Conservation (phyloP, 2,888 invertebrate species). For the Crossocerus cetratus region DNA sequence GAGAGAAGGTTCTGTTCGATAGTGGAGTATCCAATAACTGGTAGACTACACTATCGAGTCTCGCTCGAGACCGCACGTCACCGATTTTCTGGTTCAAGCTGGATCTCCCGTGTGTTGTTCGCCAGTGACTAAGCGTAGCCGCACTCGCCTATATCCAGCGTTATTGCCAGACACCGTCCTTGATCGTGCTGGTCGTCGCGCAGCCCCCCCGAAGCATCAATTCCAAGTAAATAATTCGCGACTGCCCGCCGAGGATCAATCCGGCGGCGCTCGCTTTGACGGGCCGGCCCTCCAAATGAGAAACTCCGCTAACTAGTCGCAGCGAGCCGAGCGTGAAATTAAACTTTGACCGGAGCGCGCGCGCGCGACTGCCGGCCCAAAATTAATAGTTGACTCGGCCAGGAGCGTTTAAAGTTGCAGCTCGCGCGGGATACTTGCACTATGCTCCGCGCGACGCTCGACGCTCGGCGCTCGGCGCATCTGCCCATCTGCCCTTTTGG, state of each 20-base stretch:
- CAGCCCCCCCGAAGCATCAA: neutral
- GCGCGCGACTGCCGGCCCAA: no score
- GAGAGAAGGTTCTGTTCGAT: slow-evolving; percentile 31
- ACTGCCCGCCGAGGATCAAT: no score
- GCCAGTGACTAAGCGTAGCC: no score
- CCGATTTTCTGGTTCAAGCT: slow-evolving; percentile 61
- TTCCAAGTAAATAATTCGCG: neutral
- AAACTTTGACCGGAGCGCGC: neutral
- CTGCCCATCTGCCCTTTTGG: neutral
- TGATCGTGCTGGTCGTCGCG: neutral
- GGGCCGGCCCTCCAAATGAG: no score
- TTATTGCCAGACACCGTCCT: no score
- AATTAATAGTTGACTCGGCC: no score
- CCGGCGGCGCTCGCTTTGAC: no score
- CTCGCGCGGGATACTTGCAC: neutral
- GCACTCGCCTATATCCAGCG: no score
- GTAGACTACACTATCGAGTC: slow-evolving; percentile 28
- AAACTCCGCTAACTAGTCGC: no score
- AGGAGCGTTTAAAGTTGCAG: no score
- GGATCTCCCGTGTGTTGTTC: no score
- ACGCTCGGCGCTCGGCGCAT: neutral
- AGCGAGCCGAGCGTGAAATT: slow-evolving; percentile 4
- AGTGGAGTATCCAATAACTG: slow-evolving; percentile 54
- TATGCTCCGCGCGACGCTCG: neutral
- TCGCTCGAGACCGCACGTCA: slow-evolving; percentile 58